Base-by-base conservation (phyloP, 2,797 vertebrate species). In the Manis pentadactyla region DNA sequence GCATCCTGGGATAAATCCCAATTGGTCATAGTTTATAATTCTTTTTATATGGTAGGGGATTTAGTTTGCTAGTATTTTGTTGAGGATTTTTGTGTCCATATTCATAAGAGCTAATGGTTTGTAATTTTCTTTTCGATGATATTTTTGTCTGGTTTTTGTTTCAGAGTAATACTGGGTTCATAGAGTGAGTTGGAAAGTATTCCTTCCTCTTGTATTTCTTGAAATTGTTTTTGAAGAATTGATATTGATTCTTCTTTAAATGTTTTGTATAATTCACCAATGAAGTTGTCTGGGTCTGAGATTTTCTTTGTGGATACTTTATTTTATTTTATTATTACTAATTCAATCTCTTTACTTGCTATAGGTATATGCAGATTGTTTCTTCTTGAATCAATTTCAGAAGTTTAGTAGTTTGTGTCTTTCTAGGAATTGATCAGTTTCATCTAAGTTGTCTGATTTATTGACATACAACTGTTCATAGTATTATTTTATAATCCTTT, bases 31-130 rank as follows among this genome's bases (percentile, higher is more conserved):
- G 66, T 81, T 95, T 94, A 61, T 96, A 95, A 90, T 97, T 97
- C 64, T 95, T 96, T 96, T 95, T 93, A 71, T 95, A 57, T 82
- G 88, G 66, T 94, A n/a, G n/a, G n/a, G n/a, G n/a, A n/a, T n/a
- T n/a, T n/a, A n/a, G n/a, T n/a, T n/a, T n/a, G n/a, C n/a, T n/a
- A n/a, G n/a, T n/a, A n/a, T n/a, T n/a, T n/a, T n/a, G n/a, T n/a
- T n/a, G n/a, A n/a, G n/a, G n/a, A n/a, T n/a, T n/a, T n/a, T n/a
- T n/a, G n/a, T n/a, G n/a, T n/a, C n/a, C n/a, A n/a, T n/a, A n/a
- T n/a, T n/a, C n/a, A n/a, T 69, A 89, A 93, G 25, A 91, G 31
- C 78, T 73, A 53, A 17, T 55, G 31, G 77, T 66, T 25, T 85
- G 27, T 81, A 77, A 34, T 87, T 95, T 73, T 74, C 10, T 91